These are phyloP conservation scores for Sweltsa coloradensis DNA, from an alignment of 1,140 invertebrate genomes.

Conservation along the genomic window DNA sequence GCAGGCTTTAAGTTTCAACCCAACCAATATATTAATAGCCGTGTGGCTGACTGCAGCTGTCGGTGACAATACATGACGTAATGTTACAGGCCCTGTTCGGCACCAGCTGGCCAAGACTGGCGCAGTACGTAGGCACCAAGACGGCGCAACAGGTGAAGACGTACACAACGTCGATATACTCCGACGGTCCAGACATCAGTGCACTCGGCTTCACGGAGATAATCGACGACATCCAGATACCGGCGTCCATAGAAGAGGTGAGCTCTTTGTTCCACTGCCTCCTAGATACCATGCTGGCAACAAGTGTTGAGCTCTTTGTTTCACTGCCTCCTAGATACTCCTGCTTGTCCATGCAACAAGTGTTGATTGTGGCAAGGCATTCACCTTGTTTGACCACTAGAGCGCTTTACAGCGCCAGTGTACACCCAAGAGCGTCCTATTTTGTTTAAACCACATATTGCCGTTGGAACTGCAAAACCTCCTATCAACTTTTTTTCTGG, in stretches of 20 bases:
- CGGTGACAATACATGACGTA: background rate
- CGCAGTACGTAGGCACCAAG: conserved; percentile 48
- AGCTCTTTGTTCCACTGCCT: conserved; percentile 3
- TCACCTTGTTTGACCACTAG: background rate
- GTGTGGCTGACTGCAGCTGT: background rate
- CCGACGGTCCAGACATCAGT: background rate
- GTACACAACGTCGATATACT: conserved; percentile 21
- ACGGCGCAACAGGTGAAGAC: conserved; percentile 44
- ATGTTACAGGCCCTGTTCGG: conserved; percentile 44
- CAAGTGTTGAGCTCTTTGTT: background rate
- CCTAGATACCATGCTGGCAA: background rate
- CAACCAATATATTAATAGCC: background rate
- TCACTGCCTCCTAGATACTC: background rate
- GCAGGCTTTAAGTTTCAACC: background rate
- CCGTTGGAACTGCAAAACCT: no score
- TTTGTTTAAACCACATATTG: no score
- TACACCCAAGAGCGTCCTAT: no score
- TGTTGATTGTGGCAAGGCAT: background rate
- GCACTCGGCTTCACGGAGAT: conserved; percentile 14
- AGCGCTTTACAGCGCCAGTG: no score
- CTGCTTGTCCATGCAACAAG: background rate
- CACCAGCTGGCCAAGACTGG: conserved; percentile 43
- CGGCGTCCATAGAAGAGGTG: conserved; percentile 37
- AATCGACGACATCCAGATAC: conserved; percentile 29
- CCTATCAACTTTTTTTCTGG: no score